A percentile compares a stretch with the other conserved stretches of the same genome.
These are phyloP conservation scores for Opisthocomus hoazin DNA, from an alignment of 2,113 vertebrate species.

Conservation along the genomic window DNA sequence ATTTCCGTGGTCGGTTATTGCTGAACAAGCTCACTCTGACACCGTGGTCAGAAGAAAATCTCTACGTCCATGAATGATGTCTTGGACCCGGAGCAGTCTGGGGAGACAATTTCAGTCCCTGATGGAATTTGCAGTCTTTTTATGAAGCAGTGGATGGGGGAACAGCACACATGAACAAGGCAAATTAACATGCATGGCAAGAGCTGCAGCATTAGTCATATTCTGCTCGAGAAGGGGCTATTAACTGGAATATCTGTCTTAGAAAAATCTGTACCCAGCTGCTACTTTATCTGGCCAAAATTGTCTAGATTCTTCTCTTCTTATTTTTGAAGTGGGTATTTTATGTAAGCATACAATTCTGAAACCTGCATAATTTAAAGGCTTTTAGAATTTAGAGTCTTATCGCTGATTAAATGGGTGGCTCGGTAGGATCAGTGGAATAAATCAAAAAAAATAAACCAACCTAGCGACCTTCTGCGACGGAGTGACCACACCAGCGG, in stretches of 20 bases:
- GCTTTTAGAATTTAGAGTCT: neutral
- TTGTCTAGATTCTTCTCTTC: neutral
- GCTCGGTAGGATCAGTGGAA: neutral
- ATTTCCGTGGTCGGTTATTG: fast-evolving
- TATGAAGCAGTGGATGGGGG: neutral
- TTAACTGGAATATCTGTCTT: neutral
- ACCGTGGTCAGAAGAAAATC: neutral
- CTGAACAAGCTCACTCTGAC: neutral
- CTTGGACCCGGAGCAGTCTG: neutral
- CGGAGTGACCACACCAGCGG: too few relatives aligned
- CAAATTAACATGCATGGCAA: neutral
- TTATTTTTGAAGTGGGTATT: neutral
- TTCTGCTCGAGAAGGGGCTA: neutral
- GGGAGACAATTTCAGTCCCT: neutral
- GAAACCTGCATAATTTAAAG: fast-evolving
- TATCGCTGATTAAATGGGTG: neutral
- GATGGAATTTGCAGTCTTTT: neutral
- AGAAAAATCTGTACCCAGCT: neutral
- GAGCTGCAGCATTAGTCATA: neutral
- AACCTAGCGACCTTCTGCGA: too few relatives aligned
- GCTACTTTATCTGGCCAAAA: neutral
- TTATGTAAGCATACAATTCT: neutral
- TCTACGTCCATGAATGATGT: neutral
- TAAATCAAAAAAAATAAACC: too few relatives aligned
- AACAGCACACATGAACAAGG: neutral